Conservation (phyloP, 2,113 vertebrate species). For the Pachypanchax playfairii region DNA sequence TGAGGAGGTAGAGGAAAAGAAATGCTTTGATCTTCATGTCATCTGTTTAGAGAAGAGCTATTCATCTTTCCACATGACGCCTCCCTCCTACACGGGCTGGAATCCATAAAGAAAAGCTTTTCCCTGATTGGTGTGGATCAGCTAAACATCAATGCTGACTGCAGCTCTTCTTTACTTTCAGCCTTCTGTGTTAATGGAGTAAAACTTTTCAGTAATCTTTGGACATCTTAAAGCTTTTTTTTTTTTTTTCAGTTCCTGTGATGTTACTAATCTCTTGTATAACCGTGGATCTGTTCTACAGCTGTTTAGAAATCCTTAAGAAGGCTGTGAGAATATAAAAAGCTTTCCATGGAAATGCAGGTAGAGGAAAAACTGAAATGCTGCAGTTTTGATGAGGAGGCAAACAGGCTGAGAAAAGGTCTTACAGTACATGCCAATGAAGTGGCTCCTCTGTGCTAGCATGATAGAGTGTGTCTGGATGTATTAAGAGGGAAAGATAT, state of each 20-base stretch:
- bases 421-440: conserved; percentile 19
- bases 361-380: background rate
- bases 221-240: background rate
- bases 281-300: background rate
- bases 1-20: no score
- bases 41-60: background rate
- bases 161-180: background rate
- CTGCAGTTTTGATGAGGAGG: background rate
- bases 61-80: conserved; percentile 16
- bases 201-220: background rate
- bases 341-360: background rate
- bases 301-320: conserved; percentile 3
- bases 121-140: conserved; percentile 1
- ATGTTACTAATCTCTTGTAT: background rate
- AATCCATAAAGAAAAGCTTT: background rate
- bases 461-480: conserved; percentile 10
- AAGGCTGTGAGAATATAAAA: conserved; percentile 1
- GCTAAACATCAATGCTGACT: conserved; percentile 6
- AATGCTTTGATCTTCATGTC: background rate
- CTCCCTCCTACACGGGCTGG: background rate
- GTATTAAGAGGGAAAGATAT: conserved; percentile 36
- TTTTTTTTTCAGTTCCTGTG: no score
- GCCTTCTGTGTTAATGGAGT: background rate
- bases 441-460: conserved; percentile 1
- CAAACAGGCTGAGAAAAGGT: conserved; percentile 17